phyloP scores from a whole-genome alignment of 2,113 vertebrate genomes.

The Sigmodon hispidus region DNA sequence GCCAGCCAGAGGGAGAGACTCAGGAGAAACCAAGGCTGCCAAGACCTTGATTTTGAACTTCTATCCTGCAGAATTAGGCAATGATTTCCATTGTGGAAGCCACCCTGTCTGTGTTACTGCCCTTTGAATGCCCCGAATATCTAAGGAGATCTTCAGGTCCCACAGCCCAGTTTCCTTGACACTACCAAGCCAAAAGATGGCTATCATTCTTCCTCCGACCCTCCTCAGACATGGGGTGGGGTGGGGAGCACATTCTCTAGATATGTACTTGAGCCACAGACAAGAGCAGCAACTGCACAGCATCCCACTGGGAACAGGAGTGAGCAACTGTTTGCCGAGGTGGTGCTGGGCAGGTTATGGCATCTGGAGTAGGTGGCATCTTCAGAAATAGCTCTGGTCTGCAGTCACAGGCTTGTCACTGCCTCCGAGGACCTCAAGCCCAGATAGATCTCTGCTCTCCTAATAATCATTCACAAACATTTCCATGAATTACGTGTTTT shows the following conservation, averaged over 20 bases:
- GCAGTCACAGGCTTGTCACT: background rate
- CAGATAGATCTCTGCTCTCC: background rate
- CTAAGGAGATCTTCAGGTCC: background rate
- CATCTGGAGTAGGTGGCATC: background rate
- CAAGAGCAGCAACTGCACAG: background rate
- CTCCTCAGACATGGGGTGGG: background rate
- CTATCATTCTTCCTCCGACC: background rate
- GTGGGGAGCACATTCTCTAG: background rate
- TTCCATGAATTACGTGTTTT: background rate
- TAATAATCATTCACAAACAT: background rate
- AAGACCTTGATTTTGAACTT: conserved; percentile 6
- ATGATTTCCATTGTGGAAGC: background rate
- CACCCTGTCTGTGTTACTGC: background rate
- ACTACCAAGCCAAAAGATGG: background rate
- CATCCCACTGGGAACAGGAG: background rate
- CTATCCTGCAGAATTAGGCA: background rate
- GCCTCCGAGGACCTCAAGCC: background rate
- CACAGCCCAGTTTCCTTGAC: background rate
- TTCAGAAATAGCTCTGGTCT: background rate
- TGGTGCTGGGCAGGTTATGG: background rate
- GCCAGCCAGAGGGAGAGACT: background rate
- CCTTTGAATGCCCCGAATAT: background rate
- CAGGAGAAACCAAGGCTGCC: background rate
- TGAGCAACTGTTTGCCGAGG: background rate
- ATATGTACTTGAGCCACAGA: background rate